Conservation (phyloP, 1,140 invertebrate species). For the Cardiocondyla obscurior region DNA sequence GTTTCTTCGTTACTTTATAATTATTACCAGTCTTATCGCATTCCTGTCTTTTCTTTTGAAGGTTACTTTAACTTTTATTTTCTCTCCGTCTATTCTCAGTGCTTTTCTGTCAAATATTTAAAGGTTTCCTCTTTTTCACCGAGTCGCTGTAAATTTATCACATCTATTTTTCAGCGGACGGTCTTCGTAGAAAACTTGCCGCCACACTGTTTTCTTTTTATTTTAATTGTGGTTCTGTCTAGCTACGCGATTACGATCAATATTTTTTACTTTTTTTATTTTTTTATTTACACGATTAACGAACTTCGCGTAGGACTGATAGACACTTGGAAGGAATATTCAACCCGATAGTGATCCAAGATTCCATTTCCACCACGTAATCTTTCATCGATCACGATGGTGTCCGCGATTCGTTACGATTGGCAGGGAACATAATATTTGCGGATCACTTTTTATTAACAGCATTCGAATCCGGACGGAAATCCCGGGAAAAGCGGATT, state of each 20-base stretch:
- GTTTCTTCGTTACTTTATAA: conserved; percentile 3
- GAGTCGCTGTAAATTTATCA: conserved; percentile 48
- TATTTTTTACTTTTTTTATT: conserved; percentile 33
- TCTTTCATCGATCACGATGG: background rate
- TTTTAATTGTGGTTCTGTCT: background rate
- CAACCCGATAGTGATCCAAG: conserved; percentile 1
- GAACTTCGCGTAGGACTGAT: background rate
- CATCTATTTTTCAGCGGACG: conserved; percentile 36
- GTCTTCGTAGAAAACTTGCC: background rate
- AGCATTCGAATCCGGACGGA: background rate
- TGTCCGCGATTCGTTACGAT: conserved; percentile 20
- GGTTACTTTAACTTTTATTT: conserved; percentile 27
- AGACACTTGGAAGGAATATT: background rate
- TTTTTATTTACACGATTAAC: background rate
- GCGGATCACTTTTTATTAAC: conserved; percentile 59
- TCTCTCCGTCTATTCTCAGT: conserved; percentile 15
- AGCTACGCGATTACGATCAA: background rate
- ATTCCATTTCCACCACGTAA: conserved; percentile 1
- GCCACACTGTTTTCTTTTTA: background rate
- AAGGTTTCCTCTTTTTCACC: conserved; percentile 47
- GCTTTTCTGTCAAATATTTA: conserved; percentile 44
- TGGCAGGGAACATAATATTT: conserved; percentile 55
- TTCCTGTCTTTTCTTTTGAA: background rate
- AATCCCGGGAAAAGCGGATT: background rate
- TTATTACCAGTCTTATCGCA: background rate